These are phyloP conservation scores for Plodia interpunctella DNA, from an alignment of 1,140 invertebrate genomes.

Conservation along the genomic window DNA sequence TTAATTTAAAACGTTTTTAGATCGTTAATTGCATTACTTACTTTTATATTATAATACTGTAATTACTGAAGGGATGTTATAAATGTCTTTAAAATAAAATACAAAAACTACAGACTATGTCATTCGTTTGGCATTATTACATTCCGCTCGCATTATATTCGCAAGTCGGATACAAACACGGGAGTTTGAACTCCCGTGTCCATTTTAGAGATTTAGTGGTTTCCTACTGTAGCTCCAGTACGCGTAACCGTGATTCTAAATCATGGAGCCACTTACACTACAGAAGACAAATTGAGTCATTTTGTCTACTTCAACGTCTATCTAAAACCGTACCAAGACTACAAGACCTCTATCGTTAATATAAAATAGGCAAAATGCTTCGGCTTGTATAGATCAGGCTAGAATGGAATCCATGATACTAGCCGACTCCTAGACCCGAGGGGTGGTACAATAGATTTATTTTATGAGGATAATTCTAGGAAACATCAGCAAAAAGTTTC, in stretches of 20 bases:
- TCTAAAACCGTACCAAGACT: conserved; percentile 15
- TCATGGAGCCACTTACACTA: conserved; percentile 44
- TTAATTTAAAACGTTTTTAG: too few species aligned
- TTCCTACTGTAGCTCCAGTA: conserved; percentile 36
- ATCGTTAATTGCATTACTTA: too few species aligned
- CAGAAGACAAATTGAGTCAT: conserved; percentile 48
- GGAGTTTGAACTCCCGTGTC: conserved; percentile 31
- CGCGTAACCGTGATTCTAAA: conserved; percentile 42
- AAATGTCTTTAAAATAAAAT: conserved; percentile 29
- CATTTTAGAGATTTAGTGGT: conserved; percentile 44
- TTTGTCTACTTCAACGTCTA: conserved; percentile 33
- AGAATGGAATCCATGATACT: conserved; percentile 10
- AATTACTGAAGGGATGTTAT: too few species aligned
- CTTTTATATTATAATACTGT: too few species aligned
- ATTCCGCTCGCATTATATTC: conserved; percentile 18
- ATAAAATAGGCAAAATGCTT: background rate
- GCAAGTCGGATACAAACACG: conserved; percentile 23
- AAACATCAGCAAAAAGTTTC: conserved; percentile 10
- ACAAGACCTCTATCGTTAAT: background rate
- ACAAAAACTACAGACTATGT: conserved; percentile 11
- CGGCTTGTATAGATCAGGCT: background rate
- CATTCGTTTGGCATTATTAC: conserved; percentile 20
- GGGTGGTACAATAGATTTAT: conserved; percentile 19
- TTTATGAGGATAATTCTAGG: conserved; percentile 18
- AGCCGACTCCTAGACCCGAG: conserved; percentile 10